Base-by-base conservation (phyloP, 2,113 vertebrate species). In the Clarias macrocephalus region DNA sequence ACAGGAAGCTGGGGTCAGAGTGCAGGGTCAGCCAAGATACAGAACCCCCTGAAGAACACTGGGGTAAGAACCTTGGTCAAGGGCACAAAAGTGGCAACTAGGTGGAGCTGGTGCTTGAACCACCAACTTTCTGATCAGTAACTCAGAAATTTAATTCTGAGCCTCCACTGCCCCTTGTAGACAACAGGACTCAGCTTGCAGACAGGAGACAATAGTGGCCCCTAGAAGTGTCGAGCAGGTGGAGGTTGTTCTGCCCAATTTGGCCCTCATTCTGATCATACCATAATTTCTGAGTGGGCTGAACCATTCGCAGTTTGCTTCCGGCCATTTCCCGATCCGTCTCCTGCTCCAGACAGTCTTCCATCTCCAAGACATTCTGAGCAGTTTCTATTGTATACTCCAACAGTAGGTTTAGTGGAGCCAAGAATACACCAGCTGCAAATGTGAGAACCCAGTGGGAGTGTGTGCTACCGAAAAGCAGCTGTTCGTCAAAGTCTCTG, bases 201-300 rank as follows among this genome's bases (percentile, higher is more conserved):
- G 13, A 3, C 6, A 1, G 86, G 28, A 0, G 19, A 33, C 42
- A 42, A 48, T 80, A 84, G 42, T 3, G 52, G 80, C 1, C 73
- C 83, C 25, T 86, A 3, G 25, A 66, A 13, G 54, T 73, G 1
- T 80, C 75, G 21, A 85, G 48, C 11, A 84, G n/a, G 37, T 83
- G 42, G 7, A 88, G 83, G 12, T 59, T 83, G 19, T 90, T 85
- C 13, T 83, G 11, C 5, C 83, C 85, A 16, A 28, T 23, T 1
- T 87, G 59, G 21, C 70, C 85, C 12, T 84, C 59, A 4, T 77
- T 3, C 37, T 85, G 77, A 83, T 88, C 77, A 82, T 82, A 86
- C 60, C 76, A 85, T 7, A 0, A 1, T 52, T 76, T 87, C 28
- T 82, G 68, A 18, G 42, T 15, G 16, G 16, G n/a, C 25, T 80